Evolutionary conservation across 2,797 vertebrate genomes (phyloP).

Genomic region (Tiaroga cobitis): DNA sequence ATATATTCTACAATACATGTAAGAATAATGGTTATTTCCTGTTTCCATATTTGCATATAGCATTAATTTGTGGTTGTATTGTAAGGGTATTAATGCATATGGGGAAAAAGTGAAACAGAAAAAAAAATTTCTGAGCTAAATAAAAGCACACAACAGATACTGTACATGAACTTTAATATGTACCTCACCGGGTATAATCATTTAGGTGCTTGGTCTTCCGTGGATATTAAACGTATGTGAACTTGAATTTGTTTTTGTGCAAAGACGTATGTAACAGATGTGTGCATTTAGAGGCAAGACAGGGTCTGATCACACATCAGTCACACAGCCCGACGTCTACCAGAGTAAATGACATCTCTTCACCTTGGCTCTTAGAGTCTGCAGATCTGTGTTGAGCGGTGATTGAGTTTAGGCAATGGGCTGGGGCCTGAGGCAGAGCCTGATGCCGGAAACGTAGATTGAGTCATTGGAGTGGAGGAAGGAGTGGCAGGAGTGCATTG

Average conservation of each 20-base stretch:
- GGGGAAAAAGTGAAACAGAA: not conserved
- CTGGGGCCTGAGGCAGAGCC: not conserved
- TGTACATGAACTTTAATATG: not conserved
- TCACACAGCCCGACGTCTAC: slow-evolving; percentile 55
- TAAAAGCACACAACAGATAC: not conserved
- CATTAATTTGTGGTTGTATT: not conserved
- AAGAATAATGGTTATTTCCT: not conserved
- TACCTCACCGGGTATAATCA: not conserved
- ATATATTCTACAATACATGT: not conserved
- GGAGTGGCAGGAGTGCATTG: slow-evolving; percentile 66
- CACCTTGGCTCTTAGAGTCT: slow-evolving; percentile 49
- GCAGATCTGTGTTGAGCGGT: slow-evolving; percentile 62
- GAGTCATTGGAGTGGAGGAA: slow-evolving; percentile 13
- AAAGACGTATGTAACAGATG: not conserved
- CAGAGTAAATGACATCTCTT: slow-evolving; percentile 73
- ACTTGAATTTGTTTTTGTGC: no score
- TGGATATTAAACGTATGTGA: not conserved
- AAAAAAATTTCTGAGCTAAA: not conserved
- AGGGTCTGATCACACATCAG: slow-evolving; percentile 49
- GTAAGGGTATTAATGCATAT: not conserved
- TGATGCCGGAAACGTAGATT: slow-evolving; percentile 44
- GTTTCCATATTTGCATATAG: not conserved
- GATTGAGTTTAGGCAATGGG: slow-evolving; percentile 17
- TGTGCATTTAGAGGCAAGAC: not conserved
- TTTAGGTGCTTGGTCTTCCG: not conserved